Evolutionary conservation across 2,113 vertebrate genomes (phyloP).

Genomic region (Oncorhynchus clarkii): DNA sequence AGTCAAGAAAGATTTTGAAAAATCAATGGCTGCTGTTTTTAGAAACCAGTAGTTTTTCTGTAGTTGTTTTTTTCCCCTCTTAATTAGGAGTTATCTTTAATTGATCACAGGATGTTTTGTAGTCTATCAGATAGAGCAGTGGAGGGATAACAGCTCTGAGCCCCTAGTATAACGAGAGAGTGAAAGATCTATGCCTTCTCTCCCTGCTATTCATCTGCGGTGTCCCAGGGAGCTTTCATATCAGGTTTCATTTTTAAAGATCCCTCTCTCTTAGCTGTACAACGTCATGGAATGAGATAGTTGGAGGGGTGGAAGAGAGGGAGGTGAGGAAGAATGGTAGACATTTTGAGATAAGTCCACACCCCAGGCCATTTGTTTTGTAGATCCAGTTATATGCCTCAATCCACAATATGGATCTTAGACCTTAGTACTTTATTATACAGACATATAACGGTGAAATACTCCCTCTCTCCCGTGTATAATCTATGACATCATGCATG

Average conservation of each 20-base stretch:
- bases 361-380: no score
- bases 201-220: no score
- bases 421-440: conserved; percentile 21
- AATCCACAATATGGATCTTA: no score
- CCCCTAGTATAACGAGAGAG: background rate
- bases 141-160: background rate
- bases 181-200: background rate
- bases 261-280: no score
- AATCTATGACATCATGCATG: conserved; percentile 29
- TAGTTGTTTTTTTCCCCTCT: background rate
- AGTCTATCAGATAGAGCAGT: background rate
- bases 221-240: no score
- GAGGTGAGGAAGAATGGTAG: background rate
- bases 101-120: conserved; percentile 22
- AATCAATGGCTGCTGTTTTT: conserved; percentile 23
- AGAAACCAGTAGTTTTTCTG: conserved; percentile 12
- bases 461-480: conserved; percentile 2
- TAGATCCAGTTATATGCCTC: no score
- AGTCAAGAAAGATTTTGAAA: conserved; percentile 10
- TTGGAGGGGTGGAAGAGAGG: background rate
- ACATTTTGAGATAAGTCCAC: no score
- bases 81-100: conserved; percentile 43
- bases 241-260: no score
- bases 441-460: conserved; percentile 18
- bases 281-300: no score